Evolutionary conservation across 2,888 invertebrate species (phyloP).

Genomic region (Dexiosoma caninum): DNA sequence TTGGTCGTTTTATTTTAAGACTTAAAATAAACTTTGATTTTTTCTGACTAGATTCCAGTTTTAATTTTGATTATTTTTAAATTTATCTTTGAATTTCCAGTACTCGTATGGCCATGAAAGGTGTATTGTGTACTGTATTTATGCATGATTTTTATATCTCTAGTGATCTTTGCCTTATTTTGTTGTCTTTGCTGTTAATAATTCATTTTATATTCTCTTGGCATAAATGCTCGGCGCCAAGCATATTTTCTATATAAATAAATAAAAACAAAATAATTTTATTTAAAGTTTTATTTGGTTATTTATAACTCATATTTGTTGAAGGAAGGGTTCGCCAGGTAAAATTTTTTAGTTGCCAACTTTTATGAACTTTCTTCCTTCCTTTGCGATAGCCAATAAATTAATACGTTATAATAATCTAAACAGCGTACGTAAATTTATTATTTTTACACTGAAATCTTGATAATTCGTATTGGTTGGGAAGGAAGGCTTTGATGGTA

Average conservation of each 20-base stretch:
- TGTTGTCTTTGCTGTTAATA: not conserved
- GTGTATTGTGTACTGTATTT: no score
- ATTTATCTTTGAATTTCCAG: not conserved
- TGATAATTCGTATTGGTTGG: no score
- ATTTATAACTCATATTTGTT: conserved; percentile 17
- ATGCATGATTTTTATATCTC: not conserved
- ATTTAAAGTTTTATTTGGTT: conserved; percentile 18
- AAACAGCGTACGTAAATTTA: no score
- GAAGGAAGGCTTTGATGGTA: no score
- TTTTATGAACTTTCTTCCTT: conserved; percentile 16
- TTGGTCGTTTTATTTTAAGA: conserved; percentile 31
- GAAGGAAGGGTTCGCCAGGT: conserved; percentile 24
- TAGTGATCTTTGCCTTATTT: conserved; percentile 5
- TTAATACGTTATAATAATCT: no score
- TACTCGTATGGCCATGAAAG: not conserved
- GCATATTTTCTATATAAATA: not conserved
- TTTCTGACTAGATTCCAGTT: conserved; percentile 2
- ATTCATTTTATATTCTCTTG: not conserved
- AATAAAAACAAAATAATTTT: not conserved
- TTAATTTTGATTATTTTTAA: not conserved
- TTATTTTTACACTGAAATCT: no score
- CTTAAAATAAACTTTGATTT: conserved; percentile 36
- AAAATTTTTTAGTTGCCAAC: conserved; percentile 11
- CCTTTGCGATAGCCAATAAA: not conserved
- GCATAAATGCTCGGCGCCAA: not conserved